Base-by-base conservation (phyloP, 1,140 invertebrate genomes). In the Panulirus ornatus region DNA sequence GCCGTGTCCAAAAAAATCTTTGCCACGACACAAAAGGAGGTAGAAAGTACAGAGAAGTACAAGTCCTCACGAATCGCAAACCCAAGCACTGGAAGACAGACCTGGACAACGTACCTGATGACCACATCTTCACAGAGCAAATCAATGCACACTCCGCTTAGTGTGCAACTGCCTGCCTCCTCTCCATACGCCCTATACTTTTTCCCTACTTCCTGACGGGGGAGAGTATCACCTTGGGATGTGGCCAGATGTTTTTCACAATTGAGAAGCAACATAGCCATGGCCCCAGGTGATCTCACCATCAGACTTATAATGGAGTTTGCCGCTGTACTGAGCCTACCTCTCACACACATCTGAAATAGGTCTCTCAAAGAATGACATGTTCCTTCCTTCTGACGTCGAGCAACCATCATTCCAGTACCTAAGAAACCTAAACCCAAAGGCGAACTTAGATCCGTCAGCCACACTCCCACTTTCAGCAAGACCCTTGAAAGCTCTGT, bases 361-460 rank as follows among this genome's bases (percentile, higher is more conserved):
- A 47, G 44, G 44, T 47, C 44, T 47, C 14, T 47, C 5, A 11
- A n/a, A n/a, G n/a, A n/a, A n/a, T n/a, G 44, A 47, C 63, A 66
- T 66, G 63, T 66, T 22, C 30, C 63, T 22, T 66, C 22, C 63
- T 19, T 30, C 19, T 66, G 63, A 19, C 19, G 63, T 22, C 63
- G 22, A 30, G 19, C 63, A 66, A 30, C 30, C 63, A 66, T 8
- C 30, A 66, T 66, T 30, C 22, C 30, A 66, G 22, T 19, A 66
- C 63, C 63, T n/a, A 66, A 66, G 63, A 66, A 66, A 66, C 63
- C 22, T 66, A 66, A 66, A 66, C 30, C 63, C 30, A 66, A 66
- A 8, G 63, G 22, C 30, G 63, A 66, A 66, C 63, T 66, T 66
- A 66, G 63, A 22, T 22, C 63, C 22, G 63, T 22, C 63, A 66